Evolutionary conservation across 2,113 vertebrate species (phyloP), one percentile per base, ranked within the genome.

Genomic region (Pelecanoides urinatrix): DNA sequence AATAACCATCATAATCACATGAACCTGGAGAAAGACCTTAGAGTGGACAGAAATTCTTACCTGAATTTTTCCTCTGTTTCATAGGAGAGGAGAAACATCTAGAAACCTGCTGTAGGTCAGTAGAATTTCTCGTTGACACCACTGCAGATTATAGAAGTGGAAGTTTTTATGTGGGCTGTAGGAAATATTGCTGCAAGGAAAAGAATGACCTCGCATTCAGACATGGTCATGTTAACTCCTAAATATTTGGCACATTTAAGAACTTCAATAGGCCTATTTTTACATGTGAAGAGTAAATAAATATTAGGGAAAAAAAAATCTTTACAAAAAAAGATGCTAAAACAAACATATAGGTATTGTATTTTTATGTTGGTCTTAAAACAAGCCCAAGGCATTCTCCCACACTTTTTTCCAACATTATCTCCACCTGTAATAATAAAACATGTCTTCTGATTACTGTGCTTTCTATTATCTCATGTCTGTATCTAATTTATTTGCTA

Each of bases 371-470:
- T 96, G 82, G 65, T 94, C 86, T 97, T 96, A 95, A 97, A 98
- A 97, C 91, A 92, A 98, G 93, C 98, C 98, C 97, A 88, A 77
- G 98, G 98, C 98, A 87, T 97, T 98, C 98, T 99, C 98, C 98
- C 98, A 98, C 98, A 96, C 94, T 98, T 98, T 98, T 93, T 97
- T 97, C 81, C 97, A 96, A 97, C 98, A 98, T 98, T 98, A 98
- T 98, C 97, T 85, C 98, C 98, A 99, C 99, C 99, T 99, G 98
- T 98, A 99, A 99, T 99, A 99, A 99, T 98, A 99, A 98, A 98
- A 98, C 97, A 95, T 98, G 97, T 98, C 98, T 98, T 98, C 97
- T 98, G 98, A 98, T 99, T 99, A 98, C 89, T 97, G 97, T 79
- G 95, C 97, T 97, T 96, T 97, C 91, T 97, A 98, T 99, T 99